These are phyloP conservation scores for Siphamia tubifer DNA, from an alignment of 2,113 vertebrate species.

Conservation along the genomic window DNA sequence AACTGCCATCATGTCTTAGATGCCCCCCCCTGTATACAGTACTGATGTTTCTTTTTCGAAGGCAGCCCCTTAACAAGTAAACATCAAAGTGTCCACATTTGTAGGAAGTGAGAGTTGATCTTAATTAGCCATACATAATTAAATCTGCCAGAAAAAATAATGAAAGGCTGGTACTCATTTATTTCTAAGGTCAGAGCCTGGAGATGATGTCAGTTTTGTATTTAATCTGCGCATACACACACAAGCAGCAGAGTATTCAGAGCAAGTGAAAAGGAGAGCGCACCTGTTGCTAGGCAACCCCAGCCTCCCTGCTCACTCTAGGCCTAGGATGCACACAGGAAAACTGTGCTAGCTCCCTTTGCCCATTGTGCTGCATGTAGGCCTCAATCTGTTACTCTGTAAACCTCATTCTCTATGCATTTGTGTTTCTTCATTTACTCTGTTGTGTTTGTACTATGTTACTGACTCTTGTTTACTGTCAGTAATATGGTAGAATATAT, in stretches of 20 bases:
- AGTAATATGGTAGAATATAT: neutral
- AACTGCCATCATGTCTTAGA: neutral
- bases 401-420: too few relatives aligned
- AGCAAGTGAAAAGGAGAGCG: slow-evolving; percentile 68
- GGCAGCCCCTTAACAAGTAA: neutral
- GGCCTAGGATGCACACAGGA: slow-evolving; percentile 20
- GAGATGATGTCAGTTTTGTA: slow-evolving; percentile 29
- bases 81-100: neutral
- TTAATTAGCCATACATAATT: neutral
- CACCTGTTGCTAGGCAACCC: slow-evolving; percentile 81
- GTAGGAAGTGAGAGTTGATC: neutral
- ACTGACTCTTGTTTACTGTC: neutral
- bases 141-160: neutral
- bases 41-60: neutral
- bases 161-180: neutral
- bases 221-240: slow-evolving; percentile 2
- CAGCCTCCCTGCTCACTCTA: slow-evolving; percentile 51
- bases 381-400: slow-evolving; percentile 6
- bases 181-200: slow-evolving; percentile 10
- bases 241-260: slow-evolving; percentile 39
- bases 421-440: too few relatives aligned
- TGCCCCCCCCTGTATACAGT: neutral
- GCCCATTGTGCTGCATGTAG: slow-evolving; percentile 10
- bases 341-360: slow-evolving; percentile 33
- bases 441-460: too few relatives aligned